Conservation (phyloP, 2,113 vertebrate genomes). For the Procavia capensis region DNA sequence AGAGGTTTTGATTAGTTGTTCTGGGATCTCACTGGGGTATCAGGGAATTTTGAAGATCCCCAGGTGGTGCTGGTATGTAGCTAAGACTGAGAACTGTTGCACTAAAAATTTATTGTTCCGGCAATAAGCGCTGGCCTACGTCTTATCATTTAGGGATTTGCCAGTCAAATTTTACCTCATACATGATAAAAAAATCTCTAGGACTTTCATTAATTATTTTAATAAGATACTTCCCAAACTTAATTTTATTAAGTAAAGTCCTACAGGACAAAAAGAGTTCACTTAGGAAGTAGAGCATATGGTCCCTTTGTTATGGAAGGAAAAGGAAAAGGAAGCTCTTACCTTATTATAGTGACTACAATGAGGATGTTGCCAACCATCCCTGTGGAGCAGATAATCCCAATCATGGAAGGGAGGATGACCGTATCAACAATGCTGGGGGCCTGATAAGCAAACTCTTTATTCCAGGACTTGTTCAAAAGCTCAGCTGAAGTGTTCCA, state of each 20-base stretch:
- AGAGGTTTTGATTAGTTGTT: background rate
- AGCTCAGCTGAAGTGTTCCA: constrained; percentile 71
- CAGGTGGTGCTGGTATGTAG: background rate
- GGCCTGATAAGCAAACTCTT: constrained; percentile 65
- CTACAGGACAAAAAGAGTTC: background rate
- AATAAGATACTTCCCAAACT: constrained; percentile 37
- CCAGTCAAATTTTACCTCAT: background rate
- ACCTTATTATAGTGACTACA: constrained; percentile 83
- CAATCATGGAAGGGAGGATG: constrained; percentile 82
- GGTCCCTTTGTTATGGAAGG: background rate
- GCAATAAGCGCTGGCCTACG: background rate
- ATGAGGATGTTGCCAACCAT: constrained; percentile 83
- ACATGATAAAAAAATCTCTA: background rate
- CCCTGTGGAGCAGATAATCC: constrained; percentile 83
- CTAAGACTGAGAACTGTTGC: background rate
- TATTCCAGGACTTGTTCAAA: constrained; percentile 72
- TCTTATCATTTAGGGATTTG: background rate
- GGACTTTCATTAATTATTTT: constrained; percentile 42
- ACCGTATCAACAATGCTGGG: constrained; percentile 78
- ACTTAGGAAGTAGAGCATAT: background rate
- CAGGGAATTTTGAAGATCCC: background rate
- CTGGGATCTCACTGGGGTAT: background rate
- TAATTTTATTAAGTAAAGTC: constrained; percentile 39
- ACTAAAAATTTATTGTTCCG: constrained; percentile 5
- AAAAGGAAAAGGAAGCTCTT: constrained; percentile 23